Evolutionary conservation across 2,797 vertebrate species (phyloP), one percentile per base, ranked within the genome.

Genomic region (Psittacula derbiana): DNA sequence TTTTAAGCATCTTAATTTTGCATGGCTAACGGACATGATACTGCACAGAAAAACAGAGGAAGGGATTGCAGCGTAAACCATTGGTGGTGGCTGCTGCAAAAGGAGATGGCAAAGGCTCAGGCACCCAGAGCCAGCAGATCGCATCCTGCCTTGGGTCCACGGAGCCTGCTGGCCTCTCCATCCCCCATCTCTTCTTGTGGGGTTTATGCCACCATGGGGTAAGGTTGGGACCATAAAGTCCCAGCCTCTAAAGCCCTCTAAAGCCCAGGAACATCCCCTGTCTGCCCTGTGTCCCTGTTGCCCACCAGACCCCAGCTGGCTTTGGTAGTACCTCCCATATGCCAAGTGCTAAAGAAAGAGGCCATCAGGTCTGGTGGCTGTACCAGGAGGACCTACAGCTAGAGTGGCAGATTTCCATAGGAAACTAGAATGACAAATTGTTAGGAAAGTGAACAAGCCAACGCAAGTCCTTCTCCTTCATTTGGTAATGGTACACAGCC

Each of bases 311-410:
- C 33, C 43, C n/a, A 74, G 28, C 7, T 53, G 73, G 40, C 13
- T 80, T 75, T 50, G 41, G 28, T 40, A 71, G 57, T 25, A 55
- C 15, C 38, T 71, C 19, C 14, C 25, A 38, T 15, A 62, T 27
- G 8, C 12, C 0, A 0, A n/a, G 13, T 8, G 10, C 36, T 60
- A 58, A 47, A 72, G 40, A n/a, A 62, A 8, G 33, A 20, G 30
- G 4, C 13, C 44, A 52, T 24, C 30, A 27, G 10, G 4, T 30
- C 61, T 6, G 2, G n/a, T 5, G 10, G 49, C n/a, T 71, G 58
- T 19, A 71, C 16, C 19, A 28, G 36, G 27, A 55, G 12, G 16
- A 36, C 16, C 12, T 76, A 25, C 23, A 78, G 65, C 40, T 6
- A 36, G 28, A 41, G 20, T 6, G 8, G 33, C 33, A 72, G 33